phyloP scores from a whole-genome alignment of 2,113 vertebrate genomes.

The Apeltes quadracus region DNA sequence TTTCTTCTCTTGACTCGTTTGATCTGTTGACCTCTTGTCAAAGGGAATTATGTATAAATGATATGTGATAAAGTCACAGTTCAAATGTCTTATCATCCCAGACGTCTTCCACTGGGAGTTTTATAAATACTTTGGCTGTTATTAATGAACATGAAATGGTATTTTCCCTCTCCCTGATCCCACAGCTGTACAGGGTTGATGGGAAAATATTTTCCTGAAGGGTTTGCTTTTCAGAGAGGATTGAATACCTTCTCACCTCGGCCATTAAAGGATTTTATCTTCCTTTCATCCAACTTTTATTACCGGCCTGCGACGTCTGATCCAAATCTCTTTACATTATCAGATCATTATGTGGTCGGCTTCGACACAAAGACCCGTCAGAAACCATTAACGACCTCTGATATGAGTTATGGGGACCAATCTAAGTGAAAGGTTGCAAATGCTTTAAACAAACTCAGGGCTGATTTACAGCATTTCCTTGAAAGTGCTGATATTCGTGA shows the following conservation, averaged over 20 bases:
- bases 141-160: constrained; percentile 57
- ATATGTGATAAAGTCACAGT: constrained; percentile 51
- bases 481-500: constrained; percentile 21
- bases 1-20: constrained; percentile 50
- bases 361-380: constrained; percentile 19
- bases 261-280: constrained; percentile 48
- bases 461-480: background rate
- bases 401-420: constrained; percentile 17
- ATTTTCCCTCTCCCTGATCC: constrained; percentile 45
- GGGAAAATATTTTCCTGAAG: constrained; percentile 50
- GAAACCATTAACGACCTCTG: background rate
- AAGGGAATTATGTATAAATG: constrained; percentile 34
- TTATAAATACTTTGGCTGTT: constrained; percentile 55
- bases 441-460: constrained; percentile 23
- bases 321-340: background rate
- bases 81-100: constrained; percentile 52
- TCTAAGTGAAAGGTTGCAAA: constrained; percentile 54
- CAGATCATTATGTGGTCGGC: constrained; percentile 2
- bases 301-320: constrained; percentile 26
- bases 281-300: constrained; percentile 32
- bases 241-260: constrained; percentile 58
- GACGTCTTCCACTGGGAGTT: constrained; percentile 39
- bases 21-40: constrained; percentile 49
- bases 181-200: constrained; percentile 47
- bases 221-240: constrained; percentile 60